Conservation (phyloP, 2,888 invertebrate genomes). For the Abscondita cerata region DNA sequence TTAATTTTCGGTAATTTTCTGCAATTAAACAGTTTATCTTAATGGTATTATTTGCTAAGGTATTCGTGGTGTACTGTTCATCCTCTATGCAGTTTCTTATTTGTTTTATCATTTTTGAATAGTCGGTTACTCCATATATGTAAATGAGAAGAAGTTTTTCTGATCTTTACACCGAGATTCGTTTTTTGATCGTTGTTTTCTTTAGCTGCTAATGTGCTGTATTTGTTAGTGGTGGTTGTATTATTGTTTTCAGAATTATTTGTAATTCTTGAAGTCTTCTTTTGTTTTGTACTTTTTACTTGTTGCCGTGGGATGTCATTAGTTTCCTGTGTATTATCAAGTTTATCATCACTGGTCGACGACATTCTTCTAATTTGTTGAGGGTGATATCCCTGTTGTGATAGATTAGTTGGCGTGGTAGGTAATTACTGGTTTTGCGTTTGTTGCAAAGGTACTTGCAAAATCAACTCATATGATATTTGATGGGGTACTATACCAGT, state of each 20-base stretch:
- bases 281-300: too few relatives aligned
- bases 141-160: not conserved
- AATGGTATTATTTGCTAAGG: not conserved
- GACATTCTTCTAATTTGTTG: slow-evolving; percentile 2
- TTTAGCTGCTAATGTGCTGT: slow-evolving; percentile 2
- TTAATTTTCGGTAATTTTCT: too few relatives aligned
- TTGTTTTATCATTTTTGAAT: too few relatives aligned
- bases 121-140: too few relatives aligned
- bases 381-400: slow-evolving; percentile 6
- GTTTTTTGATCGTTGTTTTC: slow-evolving; percentile 9
- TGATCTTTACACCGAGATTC: not conserved
- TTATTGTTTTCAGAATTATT: too few relatives aligned
- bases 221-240: slow-evolving; percentile 10
- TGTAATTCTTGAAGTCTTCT: too few relatives aligned
- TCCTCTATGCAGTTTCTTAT: too few relatives aligned
- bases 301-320: not conserved
- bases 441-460: not conserved
- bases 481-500: too few relatives aligned
- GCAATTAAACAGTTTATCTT: too few relatives aligned
- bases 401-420: too few relatives aligned
- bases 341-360: not conserved
- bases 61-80: not conserved
- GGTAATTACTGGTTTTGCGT: not conserved
- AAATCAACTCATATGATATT: too few relatives aligned
- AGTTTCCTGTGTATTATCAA: not conserved